Conservation (phyloP, 2,797 vertebrate genomes). For the Linurgus olivaceus region DNA sequence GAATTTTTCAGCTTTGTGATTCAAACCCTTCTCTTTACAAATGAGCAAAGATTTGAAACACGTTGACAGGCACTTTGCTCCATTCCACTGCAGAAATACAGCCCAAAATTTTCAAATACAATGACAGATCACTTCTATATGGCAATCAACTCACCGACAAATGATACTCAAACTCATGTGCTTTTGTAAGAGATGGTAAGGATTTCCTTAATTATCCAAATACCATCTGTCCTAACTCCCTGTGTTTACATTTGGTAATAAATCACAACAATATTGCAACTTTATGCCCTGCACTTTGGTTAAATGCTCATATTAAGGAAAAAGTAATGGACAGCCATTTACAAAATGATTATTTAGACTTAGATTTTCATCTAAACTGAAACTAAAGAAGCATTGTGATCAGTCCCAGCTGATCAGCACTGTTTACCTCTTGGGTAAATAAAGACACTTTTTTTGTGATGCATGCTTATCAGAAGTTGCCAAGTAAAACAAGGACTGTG, state of each 20-base stretch:
- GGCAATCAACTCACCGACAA: not conserved
- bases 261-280: not conserved
- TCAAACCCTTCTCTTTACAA: not conserved
- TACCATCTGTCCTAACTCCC: not conserved
- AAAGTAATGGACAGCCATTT: constrained; percentile 3
- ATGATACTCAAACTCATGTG: not conserved
- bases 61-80: not conserved
- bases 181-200: not conserved
- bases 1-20: not conserved
- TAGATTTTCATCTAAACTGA: constrained; percentile 27
- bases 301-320: constrained; percentile 20
- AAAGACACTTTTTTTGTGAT: constrained; percentile 24
- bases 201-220: constrained; percentile 30
- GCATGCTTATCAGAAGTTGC: constrained; percentile 27
- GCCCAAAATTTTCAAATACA: not conserved
- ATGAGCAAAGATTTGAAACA: not conserved
- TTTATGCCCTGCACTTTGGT: not conserved
- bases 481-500: constrained; percentile 53
- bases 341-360: not conserved
- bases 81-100: not conserved
- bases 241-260: not conserved
- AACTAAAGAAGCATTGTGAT: constrained; percentile 50
- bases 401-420: constrained; percentile 27
- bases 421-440: constrained; percentile 34
- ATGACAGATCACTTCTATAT: not conserved